phyloP scores from a whole-genome alignment of 2,888 invertebrate species.

The Nymphalis urticae region DNA sequence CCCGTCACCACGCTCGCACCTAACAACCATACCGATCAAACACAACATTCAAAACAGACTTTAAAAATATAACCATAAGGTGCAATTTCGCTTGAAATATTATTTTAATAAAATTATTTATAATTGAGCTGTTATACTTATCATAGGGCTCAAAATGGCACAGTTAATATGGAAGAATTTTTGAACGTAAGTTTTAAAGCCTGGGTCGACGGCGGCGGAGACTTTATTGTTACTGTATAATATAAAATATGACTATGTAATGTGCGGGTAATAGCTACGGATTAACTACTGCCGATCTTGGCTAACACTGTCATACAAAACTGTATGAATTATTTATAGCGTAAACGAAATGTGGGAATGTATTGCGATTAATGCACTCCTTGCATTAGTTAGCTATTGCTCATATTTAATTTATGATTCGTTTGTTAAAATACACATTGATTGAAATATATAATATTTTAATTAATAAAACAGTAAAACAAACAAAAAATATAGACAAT shows the following conservation, averaged over 20 bases:
- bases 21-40: neutral
- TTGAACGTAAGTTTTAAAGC: conserved; percentile 26
- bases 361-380: neutral
- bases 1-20: neutral
- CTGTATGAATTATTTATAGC: conserved; percentile 58
- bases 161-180: conserved; percentile 36
- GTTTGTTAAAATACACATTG: too few relatives aligned
- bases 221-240: conserved; percentile 35
- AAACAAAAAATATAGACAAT: too few relatives aligned
- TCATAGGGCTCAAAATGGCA: conserved; percentile 36
- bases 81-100: neutral
- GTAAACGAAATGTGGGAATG: conserved; percentile 42
- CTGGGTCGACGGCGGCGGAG: conserved; percentile 16
- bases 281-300: conserved; percentile 50
- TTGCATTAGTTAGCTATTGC: conserved; percentile 1
- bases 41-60: neutral
- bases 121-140: conserved; percentile 42
- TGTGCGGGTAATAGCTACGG: conserved; percentile 41
- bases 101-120: conserved; percentile 40
- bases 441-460: too few relatives aligned
- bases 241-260: conserved; percentile 38
- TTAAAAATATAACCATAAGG: neutral
- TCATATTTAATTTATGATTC: neutral
- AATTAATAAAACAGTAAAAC: too few relatives aligned
- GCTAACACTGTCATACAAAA: conserved; percentile 45